Percentiles rank a stretch among this genome's conserved stretches.
These are phyloP conservation scores for Sinohyriopsis cumingii DNA, from an alignment of 2,888 invertebrate genomes.

Conservation along the genomic window DNA sequence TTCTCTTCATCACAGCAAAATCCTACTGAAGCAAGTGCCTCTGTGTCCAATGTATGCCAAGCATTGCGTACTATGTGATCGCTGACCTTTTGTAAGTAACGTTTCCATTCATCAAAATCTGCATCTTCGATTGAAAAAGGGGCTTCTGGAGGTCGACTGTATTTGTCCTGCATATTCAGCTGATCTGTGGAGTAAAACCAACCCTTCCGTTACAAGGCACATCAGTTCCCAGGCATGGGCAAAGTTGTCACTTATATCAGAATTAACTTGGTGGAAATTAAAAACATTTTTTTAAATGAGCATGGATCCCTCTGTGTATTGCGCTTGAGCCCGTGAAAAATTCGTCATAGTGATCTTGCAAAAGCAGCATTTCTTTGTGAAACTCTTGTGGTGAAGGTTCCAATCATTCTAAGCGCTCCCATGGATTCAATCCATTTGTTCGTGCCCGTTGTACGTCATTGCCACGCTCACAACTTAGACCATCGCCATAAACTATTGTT, in stretches of 20 bases:
- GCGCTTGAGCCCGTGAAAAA: slow-evolving; percentile 25
- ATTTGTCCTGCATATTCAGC: slow-evolving; percentile 7
- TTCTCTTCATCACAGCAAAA: not conserved
- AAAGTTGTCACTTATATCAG: slow-evolving; percentile 28
- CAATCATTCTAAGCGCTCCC: slow-evolving; percentile 22
- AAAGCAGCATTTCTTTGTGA: slow-evolving; percentile 34
- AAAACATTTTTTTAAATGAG: slow-evolving; percentile 25
- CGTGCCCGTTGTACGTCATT: slow-evolving; percentile 25
- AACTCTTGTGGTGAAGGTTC: slow-evolving; percentile 32
- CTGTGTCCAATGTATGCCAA: slow-evolving; percentile 14
- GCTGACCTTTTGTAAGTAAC: slow-evolving; percentile 9
- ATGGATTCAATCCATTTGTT: slow-evolving; percentile 13
- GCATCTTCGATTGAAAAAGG: slow-evolving; percentile 6
- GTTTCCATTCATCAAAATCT: not conserved
- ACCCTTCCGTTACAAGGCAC: slow-evolving; percentile 16
- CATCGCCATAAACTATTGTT: slow-evolving; percentile 30
- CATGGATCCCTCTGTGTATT: slow-evolving; percentile 16
- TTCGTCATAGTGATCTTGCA: slow-evolving; percentile 24
- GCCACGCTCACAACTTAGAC: too few relatives aligned
- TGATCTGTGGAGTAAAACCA: slow-evolving; percentile 14
- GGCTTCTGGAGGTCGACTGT: slow-evolving; percentile 6
- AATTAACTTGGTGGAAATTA: slow-evolving; percentile 24
- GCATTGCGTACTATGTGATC: slow-evolving; percentile 7
- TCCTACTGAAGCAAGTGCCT: too few relatives aligned
- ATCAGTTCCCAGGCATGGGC: slow-evolving; percentile 35